Evolutionary conservation across 2,888 invertebrate genomes (phyloP).

Genomic region (Aleiodes testaceus): DNA sequence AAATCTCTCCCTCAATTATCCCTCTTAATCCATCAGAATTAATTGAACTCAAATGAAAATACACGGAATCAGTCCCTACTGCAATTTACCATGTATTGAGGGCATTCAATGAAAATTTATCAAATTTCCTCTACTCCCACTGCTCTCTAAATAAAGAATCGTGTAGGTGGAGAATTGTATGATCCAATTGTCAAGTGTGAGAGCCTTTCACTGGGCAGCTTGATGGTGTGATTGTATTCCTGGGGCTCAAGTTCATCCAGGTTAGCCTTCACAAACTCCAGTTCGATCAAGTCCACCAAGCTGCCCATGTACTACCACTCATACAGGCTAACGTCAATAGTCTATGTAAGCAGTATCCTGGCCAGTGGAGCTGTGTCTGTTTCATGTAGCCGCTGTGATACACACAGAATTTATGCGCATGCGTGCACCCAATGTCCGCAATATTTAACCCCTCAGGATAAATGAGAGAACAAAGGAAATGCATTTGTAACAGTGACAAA

Average conservation of each 20-base stretch:
- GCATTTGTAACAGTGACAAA: slow-evolving; percentile 28
- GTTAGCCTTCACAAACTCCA: slow-evolving; percentile 1
- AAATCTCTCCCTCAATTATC: too few relatives aligned
- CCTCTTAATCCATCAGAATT: too few relatives aligned
- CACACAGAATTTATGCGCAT: slow-evolving; percentile 12
- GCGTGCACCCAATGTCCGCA: slow-evolving; percentile 11
- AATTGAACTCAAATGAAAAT: too few relatives aligned
- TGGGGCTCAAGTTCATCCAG: slow-evolving; percentile 5
- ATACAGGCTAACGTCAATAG: slow-evolving; percentile 8
- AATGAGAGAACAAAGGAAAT: slow-evolving; percentile 35
- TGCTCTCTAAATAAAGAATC: background rate
- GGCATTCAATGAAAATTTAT: too few relatives aligned
- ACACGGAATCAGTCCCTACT: too few relatives aligned
- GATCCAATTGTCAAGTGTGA: slow-evolving; percentile 3
- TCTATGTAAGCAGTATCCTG: slow-evolving; percentile 4
- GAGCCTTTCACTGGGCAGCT: slow-evolving; percentile 12
- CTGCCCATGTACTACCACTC: background rate
- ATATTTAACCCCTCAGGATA: slow-evolving; percentile 27
- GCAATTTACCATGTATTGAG: too few relatives aligned
- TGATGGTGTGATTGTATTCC: slow-evolving; percentile 11
- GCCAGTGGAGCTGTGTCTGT: background rate
- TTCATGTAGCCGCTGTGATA: background rate
- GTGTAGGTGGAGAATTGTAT: slow-evolving; percentile 3
- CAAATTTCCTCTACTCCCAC: too few relatives aligned
- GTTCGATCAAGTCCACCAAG: slow-evolving; percentile 20